Evolutionary conservation across 2,113 vertebrate genomes (phyloP), one percentile per base, ranked within the genome.

Genomic region (Climacteris rufus): DNA sequence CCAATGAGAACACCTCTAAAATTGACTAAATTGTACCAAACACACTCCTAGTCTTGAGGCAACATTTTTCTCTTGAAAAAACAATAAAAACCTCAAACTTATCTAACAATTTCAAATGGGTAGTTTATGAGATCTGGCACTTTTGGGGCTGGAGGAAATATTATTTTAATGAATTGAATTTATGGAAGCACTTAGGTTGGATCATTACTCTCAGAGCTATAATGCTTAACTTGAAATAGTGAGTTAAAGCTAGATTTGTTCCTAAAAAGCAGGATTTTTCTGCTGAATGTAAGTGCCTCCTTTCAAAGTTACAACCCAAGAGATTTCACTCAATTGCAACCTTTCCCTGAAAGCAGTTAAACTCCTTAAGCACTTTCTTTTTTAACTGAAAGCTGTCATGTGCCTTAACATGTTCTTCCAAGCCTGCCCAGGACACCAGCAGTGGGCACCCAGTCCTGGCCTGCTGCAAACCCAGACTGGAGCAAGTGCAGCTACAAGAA

Each of bases 111-210:
- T 96, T 92, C 39, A 88, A 83, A 90, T 27, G 47, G 23, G 28
- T 82, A 78, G 37, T 81, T 94, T 89, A 94, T 81, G 71, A 95
- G 71, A 93, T 89, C 57, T 76, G 60, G 81, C 49, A 93, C 87
- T 94, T 96, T 74, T 16, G 61, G 53, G 72, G 85, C 63, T 20
- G 13, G 60, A 94, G 59, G 57, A 94, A 95, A 84, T 94, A 89
- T 86, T 93, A 87, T 91, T 95, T 95, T 94, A 94, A 88, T 93
- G 70, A 97, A 89, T 83, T 80, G 66, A 86, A 93, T 95, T 93
- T 94, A 94, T 88, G 50, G 72, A 92, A 95, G 71, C 74, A 72
- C 49, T 93, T 57, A 56, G 22, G 61, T 40, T 87, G 69, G 80
- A 86, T 93, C 91, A 89, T 97, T 94, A 93, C 72, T 76, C 68